Base-by-base conservation (phyloP, 2,888 invertebrate genomes). In the Keiferia lycopersicella region DNA sequence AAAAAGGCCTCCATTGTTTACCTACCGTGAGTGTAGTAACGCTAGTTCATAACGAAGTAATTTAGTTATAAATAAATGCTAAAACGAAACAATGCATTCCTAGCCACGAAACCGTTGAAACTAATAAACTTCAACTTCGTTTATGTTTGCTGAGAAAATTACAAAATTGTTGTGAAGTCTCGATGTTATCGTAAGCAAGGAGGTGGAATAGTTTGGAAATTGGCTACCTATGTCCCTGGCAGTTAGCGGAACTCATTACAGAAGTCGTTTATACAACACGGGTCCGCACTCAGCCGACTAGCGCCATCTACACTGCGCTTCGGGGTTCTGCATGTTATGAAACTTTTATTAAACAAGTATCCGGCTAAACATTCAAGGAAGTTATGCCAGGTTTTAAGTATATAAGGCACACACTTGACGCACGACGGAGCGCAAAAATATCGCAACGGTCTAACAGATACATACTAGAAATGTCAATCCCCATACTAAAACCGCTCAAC, bases 201-300 rank as follows among this genome's bases (percentile, higher is more conserved):
- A 68, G 48, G 65, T 69, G 67, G 64, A 71, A 71, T 68, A 73
- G 73, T 76, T 78, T 74, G 73, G 71, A 78, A 80, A 81, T 80
- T 79, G 77, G 79, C 80, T 79, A 74, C 71, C 73, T 73, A 76
- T 81, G 82, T 80, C 79, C 73, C 70, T 73, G 75, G 77, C 78
- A 80, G 82, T 82, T 82, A 81, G 78, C 77, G 73, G 74, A 82
- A 84, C 82, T 84, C 77, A 77, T 81, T 81, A 82, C 80, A 74
- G 71, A 80, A 84, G 82, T 80, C 77, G 81, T 82, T 84, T 80
- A 78, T 74, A 73, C 74, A 78, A 83, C 82, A 83, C 80, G 75
- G 77, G 71, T 78, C 78, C 77, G 82, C 82, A 84, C 82, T 84
- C 79, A 74, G 74, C 61, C 39, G 65, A 65, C 18, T 38, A 12